Percentiles rank a stretch among this genome's conserved stretches.
phyloP scores from a whole-genome alignment of 2,888 invertebrate genomes.

The Nysson spinosus region DNA sequence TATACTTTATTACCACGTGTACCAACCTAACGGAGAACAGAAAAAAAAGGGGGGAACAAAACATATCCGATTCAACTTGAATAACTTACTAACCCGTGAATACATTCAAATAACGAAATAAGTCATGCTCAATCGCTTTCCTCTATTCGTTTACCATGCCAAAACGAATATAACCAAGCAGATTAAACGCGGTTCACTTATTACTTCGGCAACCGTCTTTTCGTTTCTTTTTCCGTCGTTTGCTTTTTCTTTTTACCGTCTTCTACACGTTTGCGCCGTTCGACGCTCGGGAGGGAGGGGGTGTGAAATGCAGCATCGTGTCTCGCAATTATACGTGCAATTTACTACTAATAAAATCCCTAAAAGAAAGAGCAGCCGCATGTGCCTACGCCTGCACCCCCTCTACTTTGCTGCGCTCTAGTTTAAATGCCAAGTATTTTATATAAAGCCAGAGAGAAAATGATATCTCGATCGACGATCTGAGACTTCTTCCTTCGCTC shows the following conservation, averaged over 20 bases:
- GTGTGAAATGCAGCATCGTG: conserved; percentile 56
- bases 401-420: conserved; percentile 64
- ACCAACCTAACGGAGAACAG: neutral
- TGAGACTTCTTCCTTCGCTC: conserved; percentile 37
- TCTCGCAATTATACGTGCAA: conserved; percentile 65
- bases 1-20: neutral
- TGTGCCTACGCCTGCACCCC: conserved; percentile 69
- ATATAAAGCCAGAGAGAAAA: conserved; percentile 53
- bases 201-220: neutral
- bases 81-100: conserved; percentile 12
- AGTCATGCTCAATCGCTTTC: conserved; percentile 33
- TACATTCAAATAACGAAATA: conserved; percentile 10
- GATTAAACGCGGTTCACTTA: neutral
- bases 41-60: neutral
- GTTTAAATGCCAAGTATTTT: conserved; percentile 53
- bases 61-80: conserved; percentile 13
- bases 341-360: conserved; percentile 64
- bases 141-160: conserved; percentile 40
- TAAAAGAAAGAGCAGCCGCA: conserved; percentile 59
- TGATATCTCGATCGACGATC: conserved; percentile 41
- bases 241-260: conserved; percentile 28
- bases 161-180: conserved; percentile 24
- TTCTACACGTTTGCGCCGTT: conserved; percentile 56
- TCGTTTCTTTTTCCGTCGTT: no score
- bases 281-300: conserved; percentile 52